Base-by-base conservation (phyloP, 2,888 invertebrate species). In the Eilema depressum region DNA sequence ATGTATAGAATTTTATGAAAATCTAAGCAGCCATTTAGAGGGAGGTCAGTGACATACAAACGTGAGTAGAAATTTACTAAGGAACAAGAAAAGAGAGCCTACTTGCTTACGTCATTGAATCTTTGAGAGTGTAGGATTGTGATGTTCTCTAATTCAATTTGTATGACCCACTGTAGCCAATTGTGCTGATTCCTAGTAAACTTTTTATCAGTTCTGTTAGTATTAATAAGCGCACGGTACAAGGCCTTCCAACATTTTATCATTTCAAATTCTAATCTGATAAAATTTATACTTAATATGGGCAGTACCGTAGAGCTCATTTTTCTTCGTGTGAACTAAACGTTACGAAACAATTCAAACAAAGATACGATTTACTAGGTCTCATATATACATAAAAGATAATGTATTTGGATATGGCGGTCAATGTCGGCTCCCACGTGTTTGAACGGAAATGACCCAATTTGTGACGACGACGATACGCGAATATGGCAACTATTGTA, bases 371-470 rank as follows among this genome's bases (percentile, higher is more conserved):
- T 56, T 71, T 69, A 73, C 65, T 70, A 61, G 33, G 68, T 75
- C 65, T 47, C 68, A 68, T 68, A 68, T 23, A 41, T n/a, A 66
- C 64, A 73, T 69, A 80, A 82, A 78, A 76, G 82, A 80, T 82
- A 80, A 76, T 82, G 33, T 75, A 75, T 76, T 82, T 82, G 71
- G 81, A 74, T 76, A 83, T 82, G 71, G 81, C 73, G 86, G 88
- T 85, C 88, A 88, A 86, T 85, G 89, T 80, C 83, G 76, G 68
- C 79, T 84, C 86, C 78, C 86, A 84, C 80, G 77, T 74, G 71
- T 73, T 69, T 72, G 71, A 66, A 76, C 74, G 76, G 74, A 76
- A 78, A 76, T 63, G 66, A 64, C 47, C 75, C 70, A 79, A 77
- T 75, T 80, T 62, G 62, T 59, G 62, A 66, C 67, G 62, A 66